These are phyloP conservation scores for Zaprionus tsacasi DNA, from an alignment of 1,140 invertebrate genomes.

Conservation along the genomic window DNA sequence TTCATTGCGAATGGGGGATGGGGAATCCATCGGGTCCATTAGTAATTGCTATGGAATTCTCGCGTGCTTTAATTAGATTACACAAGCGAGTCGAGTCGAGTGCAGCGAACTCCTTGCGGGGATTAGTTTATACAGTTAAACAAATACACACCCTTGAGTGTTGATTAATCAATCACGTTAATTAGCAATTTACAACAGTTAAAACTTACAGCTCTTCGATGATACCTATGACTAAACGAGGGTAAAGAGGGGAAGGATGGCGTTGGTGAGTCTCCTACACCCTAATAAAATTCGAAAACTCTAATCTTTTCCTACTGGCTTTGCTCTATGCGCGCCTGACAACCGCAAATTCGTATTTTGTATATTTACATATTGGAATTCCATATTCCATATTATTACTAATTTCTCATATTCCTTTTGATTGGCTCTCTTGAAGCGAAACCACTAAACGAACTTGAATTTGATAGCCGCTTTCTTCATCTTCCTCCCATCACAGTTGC, in stretches of 20 bases:
- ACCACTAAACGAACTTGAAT: constrained; percentile 13
- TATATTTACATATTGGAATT: constrained; percentile 41
- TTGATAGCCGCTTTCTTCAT: neutral
- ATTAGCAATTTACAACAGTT: constrained; percentile 63
- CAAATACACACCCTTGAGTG: constrained; percentile 20
- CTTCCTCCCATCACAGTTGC: constrained; percentile 26
- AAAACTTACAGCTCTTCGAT: constrained; percentile 75
- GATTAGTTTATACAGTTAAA: constrained; percentile 15
- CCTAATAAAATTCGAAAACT: neutral
- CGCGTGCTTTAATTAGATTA: neutral
- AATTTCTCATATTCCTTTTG: neutral
- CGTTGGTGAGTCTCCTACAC: neutral
- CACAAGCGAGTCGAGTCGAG: constrained; percentile 5
- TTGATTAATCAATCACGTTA: constrained; percentile 2
- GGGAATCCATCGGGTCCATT: neutral
- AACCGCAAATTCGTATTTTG: constrained; percentile 62
- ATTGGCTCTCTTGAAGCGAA: constrained; percentile 23
- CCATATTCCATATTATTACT: neutral
- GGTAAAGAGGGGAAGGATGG: neutral
- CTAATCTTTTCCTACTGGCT: neutral
- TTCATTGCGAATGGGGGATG: neutral
- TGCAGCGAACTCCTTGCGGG: neutral
- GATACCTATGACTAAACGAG: constrained; percentile 28
- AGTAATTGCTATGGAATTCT: neutral
- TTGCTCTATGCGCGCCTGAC: constrained; percentile 21